phyloP scores from a whole-genome alignment of 2,113 vertebrate genomes.

The Lepus americanus region DNA sequence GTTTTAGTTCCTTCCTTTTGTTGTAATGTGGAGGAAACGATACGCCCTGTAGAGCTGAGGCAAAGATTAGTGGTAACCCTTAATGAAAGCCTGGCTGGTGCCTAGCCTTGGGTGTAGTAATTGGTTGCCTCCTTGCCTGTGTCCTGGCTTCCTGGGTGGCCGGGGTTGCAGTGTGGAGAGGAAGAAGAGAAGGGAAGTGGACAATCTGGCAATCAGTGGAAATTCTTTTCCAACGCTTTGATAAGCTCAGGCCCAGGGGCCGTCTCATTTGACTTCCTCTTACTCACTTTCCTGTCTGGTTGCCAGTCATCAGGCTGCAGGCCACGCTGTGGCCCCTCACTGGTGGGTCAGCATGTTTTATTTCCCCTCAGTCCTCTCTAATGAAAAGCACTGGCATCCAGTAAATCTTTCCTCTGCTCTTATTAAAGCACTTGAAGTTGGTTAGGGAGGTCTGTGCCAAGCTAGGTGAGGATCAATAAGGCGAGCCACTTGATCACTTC shows the following conservation, averaged over 20 bases:
- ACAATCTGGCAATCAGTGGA: conserved; percentile 56
- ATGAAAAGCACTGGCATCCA: conserved; percentile 92
- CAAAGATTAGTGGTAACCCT: background rate
- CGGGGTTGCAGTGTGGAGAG: conserved; percentile 29
- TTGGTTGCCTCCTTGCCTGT: fast-evolving
- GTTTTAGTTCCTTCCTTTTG: background rate
- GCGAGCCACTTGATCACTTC: conserved; percentile 88
- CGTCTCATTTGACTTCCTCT: conserved; percentile 77
- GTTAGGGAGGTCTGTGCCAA: conserved; percentile 87
- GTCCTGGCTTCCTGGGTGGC: background rate
- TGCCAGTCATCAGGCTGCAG: conserved; percentile 81
- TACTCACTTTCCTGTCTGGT: conserved; percentile 74
- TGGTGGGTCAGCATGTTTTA: conserved; percentile 91
- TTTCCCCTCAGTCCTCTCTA: conserved; percentile 90
- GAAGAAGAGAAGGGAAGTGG: conserved; percentile 47
- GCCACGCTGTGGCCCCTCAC: conserved; percentile 85
- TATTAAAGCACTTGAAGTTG: conserved; percentile 89
- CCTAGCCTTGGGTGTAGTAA: background rate
- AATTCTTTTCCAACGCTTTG: conserved; percentile 75
- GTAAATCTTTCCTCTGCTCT: conserved; percentile 88
- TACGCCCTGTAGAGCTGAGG: background rate
- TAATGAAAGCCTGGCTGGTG: background rate
- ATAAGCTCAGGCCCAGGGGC: conserved; percentile 59
- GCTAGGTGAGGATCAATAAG: conserved; percentile 89
- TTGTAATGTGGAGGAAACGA: background rate